These are phyloP conservation scores for Falcaria lacertinaria DNA, from an alignment of 2,888 invertebrate species.

Conservation along the genomic window DNA sequence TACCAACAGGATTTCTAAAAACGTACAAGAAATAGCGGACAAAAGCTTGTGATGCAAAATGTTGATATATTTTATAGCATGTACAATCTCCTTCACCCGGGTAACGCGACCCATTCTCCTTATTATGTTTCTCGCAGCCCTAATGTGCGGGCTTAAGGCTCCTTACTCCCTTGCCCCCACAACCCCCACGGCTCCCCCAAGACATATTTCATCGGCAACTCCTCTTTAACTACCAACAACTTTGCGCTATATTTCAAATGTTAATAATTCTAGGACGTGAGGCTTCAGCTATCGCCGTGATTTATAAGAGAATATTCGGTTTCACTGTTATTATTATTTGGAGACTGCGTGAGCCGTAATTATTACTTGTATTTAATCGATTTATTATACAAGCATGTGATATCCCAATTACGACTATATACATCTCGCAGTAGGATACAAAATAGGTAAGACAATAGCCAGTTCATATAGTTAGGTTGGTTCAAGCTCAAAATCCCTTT, in stretches of 20 bases:
- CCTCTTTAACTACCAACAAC: constrained; percentile 67
- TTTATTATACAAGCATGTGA: too few species aligned
- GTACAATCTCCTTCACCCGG: constrained; percentile 6
- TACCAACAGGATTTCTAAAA: too few species aligned
- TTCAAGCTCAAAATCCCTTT: too few species aligned
- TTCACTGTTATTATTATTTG: constrained; percentile 1
- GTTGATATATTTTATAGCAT: too few species aligned
- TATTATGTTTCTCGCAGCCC: constrained; percentile 59
- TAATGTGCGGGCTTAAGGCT: constrained; percentile 66
- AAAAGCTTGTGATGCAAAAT: too few species aligned
- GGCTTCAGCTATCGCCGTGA: not conserved
- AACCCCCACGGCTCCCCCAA: constrained; percentile 44
- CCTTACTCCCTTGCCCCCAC: constrained; percentile 34
- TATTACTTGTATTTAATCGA: constrained; percentile 7
- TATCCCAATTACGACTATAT: too few species aligned
- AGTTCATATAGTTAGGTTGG: too few species aligned
- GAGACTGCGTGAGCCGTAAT: not conserved
- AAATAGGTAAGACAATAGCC: too few species aligned
- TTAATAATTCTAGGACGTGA: constrained; percentile 64
- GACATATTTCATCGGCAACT: constrained; percentile 77
- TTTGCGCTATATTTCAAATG: constrained; percentile 68
- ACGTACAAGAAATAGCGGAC: too few species aligned
- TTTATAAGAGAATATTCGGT: not conserved
- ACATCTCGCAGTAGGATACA: too few species aligned
- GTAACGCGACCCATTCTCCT: constrained; percentile 25